Evolutionary conservation across 2,113 vertebrate genomes (phyloP).

Genomic region (Lagopus muta): DNA sequence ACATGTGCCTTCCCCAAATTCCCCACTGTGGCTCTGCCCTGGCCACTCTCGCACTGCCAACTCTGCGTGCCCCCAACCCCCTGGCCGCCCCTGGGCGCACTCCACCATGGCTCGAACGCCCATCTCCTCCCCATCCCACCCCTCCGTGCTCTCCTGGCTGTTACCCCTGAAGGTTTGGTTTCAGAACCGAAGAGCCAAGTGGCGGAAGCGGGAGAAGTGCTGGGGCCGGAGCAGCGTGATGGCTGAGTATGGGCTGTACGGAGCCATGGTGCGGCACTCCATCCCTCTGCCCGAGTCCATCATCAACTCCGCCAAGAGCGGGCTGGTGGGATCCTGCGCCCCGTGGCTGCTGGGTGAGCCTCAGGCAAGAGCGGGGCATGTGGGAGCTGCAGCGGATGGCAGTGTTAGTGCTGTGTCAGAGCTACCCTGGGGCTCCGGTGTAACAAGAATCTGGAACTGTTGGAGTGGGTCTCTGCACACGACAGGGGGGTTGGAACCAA

Average conservation of each 20-base stretch:
- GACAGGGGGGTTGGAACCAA: background rate
- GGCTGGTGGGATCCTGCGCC: constrained; percentile 90
- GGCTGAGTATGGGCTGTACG: constrained; percentile 95
- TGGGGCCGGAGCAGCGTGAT: constrained; percentile 97
- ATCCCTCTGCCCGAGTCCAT: constrained; percentile 93
- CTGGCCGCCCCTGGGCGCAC: rapidly evolving
- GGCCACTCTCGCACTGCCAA: background rate
- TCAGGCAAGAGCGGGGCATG: background rate
- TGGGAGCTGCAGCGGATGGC: background rate
- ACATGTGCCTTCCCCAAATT: background rate
- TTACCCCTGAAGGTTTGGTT: constrained; percentile 90
- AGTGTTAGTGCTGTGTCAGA: background rate
- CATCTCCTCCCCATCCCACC: background rate
- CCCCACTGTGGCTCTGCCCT: background rate
- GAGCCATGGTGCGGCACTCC: constrained; percentile 96
- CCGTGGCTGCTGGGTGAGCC: constrained; percentile 93
- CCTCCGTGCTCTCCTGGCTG: constrained; percentile 65
- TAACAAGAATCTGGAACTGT: background rate
- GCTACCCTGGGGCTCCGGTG: background rate
- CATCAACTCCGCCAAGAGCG: constrained; percentile 88
- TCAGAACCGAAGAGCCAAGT: constrained; percentile 95
- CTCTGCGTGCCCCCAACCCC: background rate
- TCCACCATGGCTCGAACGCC: background rate
- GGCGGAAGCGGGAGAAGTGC: constrained; percentile 95
- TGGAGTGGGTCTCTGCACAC: background rate